These are phyloP conservation scores for Noctua janthe DNA, from an alignment of 2,888 invertebrate genomes.

Conservation along the genomic window DNA sequence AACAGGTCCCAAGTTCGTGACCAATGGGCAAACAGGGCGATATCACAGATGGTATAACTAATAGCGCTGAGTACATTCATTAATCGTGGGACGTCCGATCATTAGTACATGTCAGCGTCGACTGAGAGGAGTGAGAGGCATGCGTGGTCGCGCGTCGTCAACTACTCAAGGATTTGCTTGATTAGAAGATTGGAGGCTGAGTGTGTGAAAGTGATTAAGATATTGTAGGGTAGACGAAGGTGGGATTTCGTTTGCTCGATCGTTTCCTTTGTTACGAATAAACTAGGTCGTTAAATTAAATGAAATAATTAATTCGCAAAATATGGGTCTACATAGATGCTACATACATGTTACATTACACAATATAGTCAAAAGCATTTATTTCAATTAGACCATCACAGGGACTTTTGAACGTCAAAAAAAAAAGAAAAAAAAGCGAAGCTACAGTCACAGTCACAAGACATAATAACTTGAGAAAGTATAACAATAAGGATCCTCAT, in stretches of 20 bases:
- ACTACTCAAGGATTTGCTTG: slow-evolving; percentile 41
- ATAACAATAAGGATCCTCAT: too few species aligned
- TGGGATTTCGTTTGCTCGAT: not conserved
- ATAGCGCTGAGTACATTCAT: slow-evolving; percentile 55
- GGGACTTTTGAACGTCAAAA: too few species aligned
- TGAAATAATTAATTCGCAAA: too few species aligned
- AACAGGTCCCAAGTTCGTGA: slow-evolving; percentile 53
- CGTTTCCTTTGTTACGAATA: not conserved
- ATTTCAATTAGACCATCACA: too few species aligned
- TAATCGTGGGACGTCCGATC: slow-evolving; percentile 61
- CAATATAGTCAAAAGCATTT: too few species aligned
- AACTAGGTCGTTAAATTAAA: not conserved
- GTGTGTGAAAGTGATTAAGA: slow-evolving; percentile 33
- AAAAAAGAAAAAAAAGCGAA: too few species aligned
- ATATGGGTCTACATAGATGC: too few species aligned
- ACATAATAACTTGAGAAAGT: too few species aligned
- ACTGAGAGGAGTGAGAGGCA: slow-evolving; percentile 52
- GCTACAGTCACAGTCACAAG: too few species aligned
- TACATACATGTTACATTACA: too few species aligned
- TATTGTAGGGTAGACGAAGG: not conserved
- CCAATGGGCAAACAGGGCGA: slow-evolving; percentile 47
- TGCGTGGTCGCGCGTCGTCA: slow-evolving; percentile 29
- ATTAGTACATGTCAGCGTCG: slow-evolving; percentile 65
- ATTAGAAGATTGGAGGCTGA: slow-evolving; percentile 11
- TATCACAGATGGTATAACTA: slow-evolving; percentile 59